Percentiles rank a stretch among this genome's conserved stretches.
Conservation (phyloP, 2,888 invertebrate species). For the Micoletzkya japonica region DNA sequence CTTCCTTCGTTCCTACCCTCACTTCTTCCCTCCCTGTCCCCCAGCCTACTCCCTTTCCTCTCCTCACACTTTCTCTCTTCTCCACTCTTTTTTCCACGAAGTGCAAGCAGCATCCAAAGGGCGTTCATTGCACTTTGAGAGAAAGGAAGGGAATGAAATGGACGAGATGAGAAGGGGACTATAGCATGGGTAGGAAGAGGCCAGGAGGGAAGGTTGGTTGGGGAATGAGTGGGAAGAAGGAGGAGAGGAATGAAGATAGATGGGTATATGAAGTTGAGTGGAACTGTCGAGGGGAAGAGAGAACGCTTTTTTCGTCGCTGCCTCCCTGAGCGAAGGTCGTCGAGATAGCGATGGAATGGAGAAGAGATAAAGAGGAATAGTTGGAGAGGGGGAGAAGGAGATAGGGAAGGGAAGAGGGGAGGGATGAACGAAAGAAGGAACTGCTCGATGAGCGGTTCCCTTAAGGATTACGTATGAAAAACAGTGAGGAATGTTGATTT, state of each 20-base stretch:
- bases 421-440: neutral
- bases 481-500: too few species aligned
- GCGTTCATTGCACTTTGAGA: neutral
- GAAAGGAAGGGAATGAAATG: neutral
- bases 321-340: neutral
- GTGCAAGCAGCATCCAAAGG: neutral
- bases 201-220: neutral
- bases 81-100: neutral
- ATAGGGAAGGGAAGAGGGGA: neutral
- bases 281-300: neutral
- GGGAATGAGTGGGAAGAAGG: neutral
- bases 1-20: neutral
- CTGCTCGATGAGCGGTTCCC: too few species aligned
- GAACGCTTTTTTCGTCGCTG: neutral
- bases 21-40: neutral
- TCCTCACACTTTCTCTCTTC: neutral
- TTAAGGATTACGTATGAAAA: too few species aligned
- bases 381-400: slow-evolving; percentile 18
- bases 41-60: neutral
- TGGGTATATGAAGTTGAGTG: neutral
- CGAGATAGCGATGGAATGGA: neutral
- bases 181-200: neutral
- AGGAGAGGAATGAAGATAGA: too few species aligned
- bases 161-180: neutral
- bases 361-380: slow-evolving; percentile 8